Conservation (phyloP, 2,113 vertebrate species). For the Melanostigma gelatinosum region DNA sequence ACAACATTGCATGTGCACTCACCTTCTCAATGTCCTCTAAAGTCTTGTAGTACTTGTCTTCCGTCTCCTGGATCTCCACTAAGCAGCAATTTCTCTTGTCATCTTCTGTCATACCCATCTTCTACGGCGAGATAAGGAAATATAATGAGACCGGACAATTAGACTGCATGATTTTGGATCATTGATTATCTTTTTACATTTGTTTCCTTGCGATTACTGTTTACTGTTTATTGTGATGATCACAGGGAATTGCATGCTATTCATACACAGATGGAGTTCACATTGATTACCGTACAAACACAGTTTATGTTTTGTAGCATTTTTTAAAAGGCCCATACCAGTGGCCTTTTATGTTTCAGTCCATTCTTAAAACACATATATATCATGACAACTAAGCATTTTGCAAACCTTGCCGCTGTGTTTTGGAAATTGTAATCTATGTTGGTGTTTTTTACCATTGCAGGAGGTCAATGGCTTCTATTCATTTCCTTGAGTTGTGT, state of each 20-base stretch:
- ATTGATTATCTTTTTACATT: background rate
- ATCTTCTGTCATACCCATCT: constrained; percentile 98
- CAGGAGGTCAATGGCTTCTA: background rate
- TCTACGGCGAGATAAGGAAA: constrained; percentile 78
- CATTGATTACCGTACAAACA: background rate
- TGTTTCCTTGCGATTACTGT: background rate
- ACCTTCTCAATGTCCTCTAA: constrained; percentile 98
- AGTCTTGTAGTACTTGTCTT: constrained; percentile 97
- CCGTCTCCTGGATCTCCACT: constrained; percentile 96
- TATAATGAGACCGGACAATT: background rate
- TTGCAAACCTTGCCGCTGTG: background rate
- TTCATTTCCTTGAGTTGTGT: background rate
- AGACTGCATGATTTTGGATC: background rate
- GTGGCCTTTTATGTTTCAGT: background rate
- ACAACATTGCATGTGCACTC: constrained; percentile 44
- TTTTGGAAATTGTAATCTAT: background rate
- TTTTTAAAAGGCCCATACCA: background rate
- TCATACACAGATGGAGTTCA: background rate
- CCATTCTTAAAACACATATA: background rate
- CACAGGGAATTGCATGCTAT: background rate
- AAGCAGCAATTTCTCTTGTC: constrained; percentile 97
- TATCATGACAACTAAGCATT: background rate
- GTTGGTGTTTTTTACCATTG: background rate
- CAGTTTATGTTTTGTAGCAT: background rate
- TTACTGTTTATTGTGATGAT: background rate